Conservation (phyloP, 2,888 invertebrate genomes). For the Drepana falcataria region DNA sequence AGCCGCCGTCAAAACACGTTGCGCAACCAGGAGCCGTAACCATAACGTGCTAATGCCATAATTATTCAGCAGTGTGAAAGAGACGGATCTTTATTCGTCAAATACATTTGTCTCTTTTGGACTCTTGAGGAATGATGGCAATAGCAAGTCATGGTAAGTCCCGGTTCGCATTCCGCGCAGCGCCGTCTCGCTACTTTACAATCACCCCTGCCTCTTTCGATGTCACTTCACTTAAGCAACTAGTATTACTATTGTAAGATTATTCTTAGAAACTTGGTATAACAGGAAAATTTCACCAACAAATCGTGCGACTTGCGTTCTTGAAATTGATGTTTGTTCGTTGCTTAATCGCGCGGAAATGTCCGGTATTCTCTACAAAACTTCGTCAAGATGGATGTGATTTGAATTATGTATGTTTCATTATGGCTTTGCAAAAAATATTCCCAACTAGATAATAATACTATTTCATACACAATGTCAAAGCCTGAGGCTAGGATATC, state of each 20-base stretch:
- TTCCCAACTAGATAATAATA: no score
- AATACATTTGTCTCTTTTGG: no score
- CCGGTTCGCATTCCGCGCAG: slow-evolving; percentile 52
- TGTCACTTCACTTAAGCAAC: neutral
- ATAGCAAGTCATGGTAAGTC: no score
- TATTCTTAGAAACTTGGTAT: slow-evolving; percentile 2
- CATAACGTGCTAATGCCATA: no score
- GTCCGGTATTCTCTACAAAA: neutral
- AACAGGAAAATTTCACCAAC: slow-evolving; percentile 7
- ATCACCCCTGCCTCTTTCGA: neutral
- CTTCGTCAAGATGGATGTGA: neutral
- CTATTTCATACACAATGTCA: no score
- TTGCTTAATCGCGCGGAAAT: neutral
- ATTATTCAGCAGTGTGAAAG: no score
- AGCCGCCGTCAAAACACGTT: slow-evolving; percentile 60
- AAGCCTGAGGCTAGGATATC: no score
- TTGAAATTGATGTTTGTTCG: neutral
- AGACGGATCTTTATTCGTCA: no score
- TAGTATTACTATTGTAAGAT: neutral
- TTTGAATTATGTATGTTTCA: no score
- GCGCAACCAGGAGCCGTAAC: slow-evolving; percentile 32
- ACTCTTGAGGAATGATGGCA: no score
- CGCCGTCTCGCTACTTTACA: slow-evolving; percentile 7
- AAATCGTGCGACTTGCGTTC: slow-evolving; percentile 5
- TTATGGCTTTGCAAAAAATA: no score